Evolutionary conservation across 1,140 invertebrate genomes (phyloP).

Genomic region (Atta texana): DNA sequence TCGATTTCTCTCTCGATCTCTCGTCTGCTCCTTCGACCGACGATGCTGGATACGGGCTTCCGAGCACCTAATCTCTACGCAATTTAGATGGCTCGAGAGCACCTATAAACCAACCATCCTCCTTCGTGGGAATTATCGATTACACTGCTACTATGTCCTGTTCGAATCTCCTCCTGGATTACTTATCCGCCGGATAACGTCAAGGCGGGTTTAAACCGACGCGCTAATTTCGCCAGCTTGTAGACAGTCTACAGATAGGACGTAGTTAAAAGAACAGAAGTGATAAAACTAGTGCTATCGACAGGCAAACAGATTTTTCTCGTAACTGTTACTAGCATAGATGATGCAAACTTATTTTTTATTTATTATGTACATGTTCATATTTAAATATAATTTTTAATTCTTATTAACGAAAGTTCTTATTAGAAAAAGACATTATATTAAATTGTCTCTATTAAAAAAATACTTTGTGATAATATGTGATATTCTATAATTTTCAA

Average conservation of each 20-base stretch:
- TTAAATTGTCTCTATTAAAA: not conserved
- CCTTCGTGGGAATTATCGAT: constrained; percentile 80
- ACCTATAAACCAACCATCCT: constrained; percentile 79
- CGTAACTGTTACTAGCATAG: not conserved
- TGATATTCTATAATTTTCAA: constrained; percentile 6
- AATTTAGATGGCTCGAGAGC: constrained; percentile 82
- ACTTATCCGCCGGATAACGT: constrained; percentile 79
- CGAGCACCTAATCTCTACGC: constrained; percentile 83
- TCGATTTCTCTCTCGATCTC: constrained; percentile 28
- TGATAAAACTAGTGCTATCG: not conserved
- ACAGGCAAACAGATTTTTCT: constrained; percentile 40
- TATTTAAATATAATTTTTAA: not conserved
- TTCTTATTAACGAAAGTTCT: not conserved
- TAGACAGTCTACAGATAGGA: constrained; percentile 28
- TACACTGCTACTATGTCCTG: constrained; percentile 74
- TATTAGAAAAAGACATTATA: not conserved
- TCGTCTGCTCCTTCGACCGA: constrained; percentile 63
- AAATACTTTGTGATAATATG: not conserved
- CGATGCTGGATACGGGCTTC: constrained; percentile 78
- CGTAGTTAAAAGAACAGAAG: not conserved
- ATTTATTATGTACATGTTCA: not conserved
- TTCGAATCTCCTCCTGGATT: constrained; percentile 77
- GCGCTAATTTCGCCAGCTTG: constrained; percentile 61
- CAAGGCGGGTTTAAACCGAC: constrained; percentile 70
- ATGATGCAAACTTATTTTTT: not conserved